Evolutionary conservation across 2,888 invertebrate species (phyloP), one percentile per base, ranked within the genome.

Genomic region (Rugalucina vietnamica): DNA sequence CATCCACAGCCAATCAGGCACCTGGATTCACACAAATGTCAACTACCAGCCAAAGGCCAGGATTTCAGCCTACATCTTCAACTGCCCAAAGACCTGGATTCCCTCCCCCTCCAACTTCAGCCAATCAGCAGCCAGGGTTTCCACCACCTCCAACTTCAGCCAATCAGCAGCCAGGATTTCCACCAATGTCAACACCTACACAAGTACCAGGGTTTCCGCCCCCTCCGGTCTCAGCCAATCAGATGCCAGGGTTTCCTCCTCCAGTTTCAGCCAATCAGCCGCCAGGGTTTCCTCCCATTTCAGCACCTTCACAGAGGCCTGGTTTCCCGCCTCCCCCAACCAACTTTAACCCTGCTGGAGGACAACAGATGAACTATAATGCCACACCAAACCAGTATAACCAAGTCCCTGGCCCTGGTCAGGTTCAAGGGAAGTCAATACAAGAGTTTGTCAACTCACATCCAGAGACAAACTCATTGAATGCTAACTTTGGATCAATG

Each of bases 371-470:
- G 39, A 29, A 27, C 3, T 39, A 39, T n/a, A 32, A 27, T 29
- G 14, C 71, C 27, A 29, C 21, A 32, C 24, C 49, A 12, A 54
- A 34, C 74, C 49, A 74, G 50, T 34, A 18, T 10, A 37, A 32
- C 24, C 57, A 54, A 57, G 29, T n/a, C 21, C 75, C 36, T 0
- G 24, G 24, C 18, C 75, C 50, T 37, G 37, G 37, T 10, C 37
- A 74, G 50, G 21, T 49, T 43, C n/a, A 74, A 37, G 87, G 83
- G 70, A 82, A 79, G 65, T 70, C 60, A 49, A 73, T 88, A 12
- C 60, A 71, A 49, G 77, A 84, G 43, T 88, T 84, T 82, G 85
- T 84, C 24, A 88, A 85, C 75, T 54, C 80, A 14, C 82, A 81
- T 70, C 78, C 78, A 65, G 79, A 70, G 50, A 70, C 57, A 50